These are phyloP conservation scores for Dryobates pubescens DNA, from an alignment of 2,797 vertebrate genomes.

Conservation along the genomic window DNA sequence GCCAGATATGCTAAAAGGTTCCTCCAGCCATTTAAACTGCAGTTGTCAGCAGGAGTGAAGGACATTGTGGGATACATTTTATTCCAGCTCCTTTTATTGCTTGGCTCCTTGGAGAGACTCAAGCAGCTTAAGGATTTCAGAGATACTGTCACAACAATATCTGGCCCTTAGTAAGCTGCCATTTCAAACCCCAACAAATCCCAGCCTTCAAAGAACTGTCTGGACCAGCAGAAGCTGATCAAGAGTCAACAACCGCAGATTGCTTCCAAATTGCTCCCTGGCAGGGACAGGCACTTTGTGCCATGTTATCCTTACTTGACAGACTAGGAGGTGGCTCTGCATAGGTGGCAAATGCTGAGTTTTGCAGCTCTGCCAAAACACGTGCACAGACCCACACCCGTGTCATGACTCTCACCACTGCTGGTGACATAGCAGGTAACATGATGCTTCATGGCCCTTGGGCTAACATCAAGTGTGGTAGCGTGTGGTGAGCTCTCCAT, in stretches of 20 bases:
- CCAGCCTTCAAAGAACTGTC: not conserved
- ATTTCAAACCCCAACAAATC: not conserved
- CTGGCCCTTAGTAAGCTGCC: not conserved
- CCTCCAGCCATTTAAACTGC: conserved; percentile 4
- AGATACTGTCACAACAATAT: not conserved
- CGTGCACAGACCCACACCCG: not conserved
- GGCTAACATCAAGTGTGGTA: no score
- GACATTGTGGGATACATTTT: conserved; percentile 21
- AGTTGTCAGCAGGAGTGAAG: conserved; percentile 59
- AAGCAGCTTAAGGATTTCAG: conserved; percentile 1
- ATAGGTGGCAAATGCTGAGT: rapidly evolving
- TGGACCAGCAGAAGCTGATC: not conserved
- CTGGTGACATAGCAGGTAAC: not conserved
- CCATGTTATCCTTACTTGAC: not conserved
- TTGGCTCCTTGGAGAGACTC: conserved; percentile 10
- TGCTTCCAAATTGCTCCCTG: not conserved
- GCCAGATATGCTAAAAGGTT: conserved; percentile 38
- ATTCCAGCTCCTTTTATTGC: conserved; percentile 33
- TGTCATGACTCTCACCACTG: rapidly evolving
- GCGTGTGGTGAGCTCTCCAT: not conserved
- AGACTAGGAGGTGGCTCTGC: not conserved
- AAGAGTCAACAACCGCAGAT: not conserved
- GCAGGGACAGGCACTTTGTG: not conserved
- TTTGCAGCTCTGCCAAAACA: not conserved
- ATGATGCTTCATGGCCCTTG: not conserved